Base-by-base conservation (phyloP, 2,113 vertebrate species). In the Anolis carolinensis region DNA sequence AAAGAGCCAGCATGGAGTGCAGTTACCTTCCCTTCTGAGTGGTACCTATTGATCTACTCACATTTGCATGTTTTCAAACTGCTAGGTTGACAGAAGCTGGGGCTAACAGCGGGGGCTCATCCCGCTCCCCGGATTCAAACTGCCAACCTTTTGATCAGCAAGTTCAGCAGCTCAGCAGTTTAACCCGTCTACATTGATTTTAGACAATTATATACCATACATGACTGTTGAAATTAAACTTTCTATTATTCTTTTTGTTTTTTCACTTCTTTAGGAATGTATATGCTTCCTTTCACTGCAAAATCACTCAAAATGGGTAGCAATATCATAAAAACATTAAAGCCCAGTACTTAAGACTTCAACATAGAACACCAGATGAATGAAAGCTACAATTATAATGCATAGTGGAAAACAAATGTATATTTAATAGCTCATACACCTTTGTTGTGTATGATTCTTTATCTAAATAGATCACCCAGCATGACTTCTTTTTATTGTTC, bases 141-240 rank as follows among this genome's bases (percentile, higher is more conserved):
- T n/a, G n/a, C n/a, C n/a, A n/a, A n/a, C n/a, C n/a, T n/a, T n/a
- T n/a, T n/a, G n/a, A n/a, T n/a, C n/a, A n/a, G n/a, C n/a, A n/a
- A n/a, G n/a, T n/a, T n/a, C n/a, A n/a, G n/a, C n/a, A n/a, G n/a
- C n/a, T n/a, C n/a, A n/a, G n/a, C n/a, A n/a, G n/a, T n/a, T n/a
- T n/a, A n/a, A n/a, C n/a, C n/a, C n/a, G n/a, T 32, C 25, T n/a
- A 5, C 13, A 18, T 3, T 32, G 68, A 70, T n/a, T 59, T 89
- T 90, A 91, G 73, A 80, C 92, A 94, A 30, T 34, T 68, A 62
- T 34, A 86, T 6, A 52, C 88, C 27, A 11, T 70, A 70, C 67
- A 88, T 87, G 75, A 67, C 83, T 1, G 1, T 11, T 82, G 82
- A 81, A 81, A 81, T 82, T n/a, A 55, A 72, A n/a, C 0, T 0